Conservation (phyloP, 2,797 vertebrate genomes). For the Eurystomus glaucurus region DNA sequence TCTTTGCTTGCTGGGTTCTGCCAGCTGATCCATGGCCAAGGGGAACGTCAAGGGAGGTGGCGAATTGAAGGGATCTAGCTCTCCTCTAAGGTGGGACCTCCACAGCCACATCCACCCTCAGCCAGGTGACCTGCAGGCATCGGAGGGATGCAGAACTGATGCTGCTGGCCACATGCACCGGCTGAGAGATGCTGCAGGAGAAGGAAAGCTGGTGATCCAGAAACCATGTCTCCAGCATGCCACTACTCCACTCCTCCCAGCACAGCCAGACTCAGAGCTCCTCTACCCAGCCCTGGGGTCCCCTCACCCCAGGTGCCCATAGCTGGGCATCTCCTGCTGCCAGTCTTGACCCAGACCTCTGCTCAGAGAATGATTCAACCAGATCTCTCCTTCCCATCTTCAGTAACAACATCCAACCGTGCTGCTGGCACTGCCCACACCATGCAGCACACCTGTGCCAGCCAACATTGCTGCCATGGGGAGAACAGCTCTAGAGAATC, state of each 20-base stretch:
- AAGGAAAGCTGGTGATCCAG: not conserved
- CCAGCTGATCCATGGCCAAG: slow-evolving; percentile 68
- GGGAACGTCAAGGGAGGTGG: not conserved
- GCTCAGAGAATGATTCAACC: not conserved
- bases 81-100: not conserved
- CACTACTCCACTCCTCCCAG: fast-evolving
- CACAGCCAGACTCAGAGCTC: not conserved
- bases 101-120: fast-evolving
- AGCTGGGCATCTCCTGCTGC: not conserved
- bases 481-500: not conserved
- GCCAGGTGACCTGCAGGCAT: fast-evolving
- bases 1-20: slow-evolving; percentile 14
- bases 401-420: fast-evolving
- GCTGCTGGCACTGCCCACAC: fast-evolving
- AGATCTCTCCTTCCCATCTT: not conserved
- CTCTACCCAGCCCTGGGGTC: not conserved
- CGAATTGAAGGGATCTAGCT: not conserved
- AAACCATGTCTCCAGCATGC: not conserved
- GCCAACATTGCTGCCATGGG: fast-evolving
- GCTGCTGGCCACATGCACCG: fast-evolving
- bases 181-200: not conserved
- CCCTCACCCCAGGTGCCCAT: not conserved
- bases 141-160: fast-evolving
- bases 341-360: not conserved
- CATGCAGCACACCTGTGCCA: fast-evolving